Evolutionary conservation across 2,113 vertebrate species (phyloP).

Genomic region (Sus scrofa): DNA sequence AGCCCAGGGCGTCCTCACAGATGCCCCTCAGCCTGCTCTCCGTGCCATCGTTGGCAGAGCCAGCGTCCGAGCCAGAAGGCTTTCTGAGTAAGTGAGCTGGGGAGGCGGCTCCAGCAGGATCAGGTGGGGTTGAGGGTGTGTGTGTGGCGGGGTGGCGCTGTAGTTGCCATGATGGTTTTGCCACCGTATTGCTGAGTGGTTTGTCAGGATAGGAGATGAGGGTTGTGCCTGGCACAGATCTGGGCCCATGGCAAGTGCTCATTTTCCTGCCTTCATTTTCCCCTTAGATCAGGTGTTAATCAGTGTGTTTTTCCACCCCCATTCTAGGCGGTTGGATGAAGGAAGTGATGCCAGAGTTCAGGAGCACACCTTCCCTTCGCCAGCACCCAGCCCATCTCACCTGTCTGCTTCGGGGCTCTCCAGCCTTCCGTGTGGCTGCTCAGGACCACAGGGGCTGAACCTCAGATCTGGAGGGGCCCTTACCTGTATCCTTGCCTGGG

Average conservation of each 20-base stretch:
- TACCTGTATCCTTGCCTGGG: neutral
- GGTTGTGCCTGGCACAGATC: neutral
- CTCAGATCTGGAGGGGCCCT: neutral
- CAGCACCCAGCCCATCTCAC: neutral
- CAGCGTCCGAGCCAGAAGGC: neutral
- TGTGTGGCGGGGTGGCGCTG: fast-evolving
- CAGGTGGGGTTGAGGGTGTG: neutral
- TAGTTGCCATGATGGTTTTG: neutral
- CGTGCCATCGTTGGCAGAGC: neutral
- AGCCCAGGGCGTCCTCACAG: neutral
- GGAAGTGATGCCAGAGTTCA: fast-evolving
- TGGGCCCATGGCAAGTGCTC: neutral
- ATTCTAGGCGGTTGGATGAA: neutral
- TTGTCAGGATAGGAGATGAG: neutral
- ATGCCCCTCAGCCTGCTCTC: neutral
- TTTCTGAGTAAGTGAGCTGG: neutral
- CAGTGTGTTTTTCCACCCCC: fast-evolving
- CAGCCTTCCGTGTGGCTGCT: neutral
- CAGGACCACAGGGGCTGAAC: neutral
- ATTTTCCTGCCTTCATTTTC: neutral
- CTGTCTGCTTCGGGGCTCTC: fast-evolving
- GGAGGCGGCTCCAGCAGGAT: neutral
- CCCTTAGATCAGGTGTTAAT: neutral
- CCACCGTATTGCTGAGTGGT: neutral
- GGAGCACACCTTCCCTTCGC: neutral